Evolutionary conservation across 2,113 vertebrate species (phyloP).

Genomic region (Heloderma charlesbogerti): DNA sequence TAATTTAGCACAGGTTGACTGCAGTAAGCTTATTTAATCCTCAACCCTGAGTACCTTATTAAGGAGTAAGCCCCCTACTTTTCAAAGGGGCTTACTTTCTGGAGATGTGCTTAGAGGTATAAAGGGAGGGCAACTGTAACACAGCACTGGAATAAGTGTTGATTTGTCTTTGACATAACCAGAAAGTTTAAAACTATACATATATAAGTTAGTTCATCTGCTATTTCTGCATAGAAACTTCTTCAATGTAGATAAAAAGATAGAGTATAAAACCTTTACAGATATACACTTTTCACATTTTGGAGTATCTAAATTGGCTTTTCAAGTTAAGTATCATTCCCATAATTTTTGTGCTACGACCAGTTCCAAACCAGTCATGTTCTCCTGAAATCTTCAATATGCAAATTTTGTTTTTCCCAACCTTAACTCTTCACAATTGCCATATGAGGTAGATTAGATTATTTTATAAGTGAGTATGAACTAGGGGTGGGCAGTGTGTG

Average conservation of each 20-base stretch:
- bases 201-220: neutral
- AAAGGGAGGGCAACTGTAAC: neutral
- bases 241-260: neutral
- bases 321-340: neutral
- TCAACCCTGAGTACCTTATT: neutral
- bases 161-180: neutral
- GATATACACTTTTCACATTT: neutral
- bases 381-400: neutral
- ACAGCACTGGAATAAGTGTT: neutral
- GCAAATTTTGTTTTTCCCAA: neutral
- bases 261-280: neutral
- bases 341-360: neutral
- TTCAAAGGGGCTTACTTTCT: neutral
- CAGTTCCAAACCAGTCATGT: neutral
- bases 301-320: neutral
- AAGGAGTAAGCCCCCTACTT: neutral
- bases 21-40: neutral
- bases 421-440: neutral
- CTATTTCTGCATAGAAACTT: neutral
- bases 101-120: too few relatives aligned
- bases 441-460: neutral
- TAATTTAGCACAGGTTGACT: neutral
- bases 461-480: neutral
- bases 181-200: neutral
- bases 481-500: too few relatives aligned